Base-by-base conservation (phyloP, 2,113 vertebrate species). In the Perca fluviatilis region DNA sequence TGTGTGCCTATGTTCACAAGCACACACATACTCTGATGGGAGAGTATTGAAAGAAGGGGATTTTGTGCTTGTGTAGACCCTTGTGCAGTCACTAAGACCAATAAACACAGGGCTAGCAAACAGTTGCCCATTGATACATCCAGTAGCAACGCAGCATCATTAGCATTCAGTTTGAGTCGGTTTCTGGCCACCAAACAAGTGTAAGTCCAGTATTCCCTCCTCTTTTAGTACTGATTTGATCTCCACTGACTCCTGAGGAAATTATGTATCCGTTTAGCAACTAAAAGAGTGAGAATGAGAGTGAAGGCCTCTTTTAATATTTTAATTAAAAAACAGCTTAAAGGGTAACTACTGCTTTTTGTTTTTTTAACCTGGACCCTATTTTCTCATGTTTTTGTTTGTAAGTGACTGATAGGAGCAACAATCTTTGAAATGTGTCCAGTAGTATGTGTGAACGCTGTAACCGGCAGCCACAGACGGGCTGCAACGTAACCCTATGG, bases 31-130 rank as follows among this genome's bases (percentile, higher is more conserved):
- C 60, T 49, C 50, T 53, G 81, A 88, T 79, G 65, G 68, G 5
- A 71, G 40, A 62, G 11, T 72, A 64, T 6, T 87, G 77, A 91
- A 86, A 88, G 65, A 84, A 64, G 66, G 8, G 18, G 23, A 46
- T 64, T 57, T 27, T 15, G 49, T 33, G 43, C 49, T 75, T 54
- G 49, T 73, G 40, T 27, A 62, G 72, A 62, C 53, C 69, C 33
- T 56, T 71, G 77, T 77, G 74, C 74, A 71, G 70, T 53, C 57
- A 66, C 49, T 50, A 23, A 47, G 79, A 84, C 85, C 73, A 88
- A 3, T 43, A 11, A 30, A 68, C 30, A 25, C 23, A 0, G 50
- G 67, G 23, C 25, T 14, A 23, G 11, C 3, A 40, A 63, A 64
- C 36, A 61, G 27, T 19, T 19, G 27, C 58, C 8, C 7, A 19